Evolutionary conservation across 1,140 invertebrate species (phyloP).

Genomic region (Adelges cooleyi): DNA sequence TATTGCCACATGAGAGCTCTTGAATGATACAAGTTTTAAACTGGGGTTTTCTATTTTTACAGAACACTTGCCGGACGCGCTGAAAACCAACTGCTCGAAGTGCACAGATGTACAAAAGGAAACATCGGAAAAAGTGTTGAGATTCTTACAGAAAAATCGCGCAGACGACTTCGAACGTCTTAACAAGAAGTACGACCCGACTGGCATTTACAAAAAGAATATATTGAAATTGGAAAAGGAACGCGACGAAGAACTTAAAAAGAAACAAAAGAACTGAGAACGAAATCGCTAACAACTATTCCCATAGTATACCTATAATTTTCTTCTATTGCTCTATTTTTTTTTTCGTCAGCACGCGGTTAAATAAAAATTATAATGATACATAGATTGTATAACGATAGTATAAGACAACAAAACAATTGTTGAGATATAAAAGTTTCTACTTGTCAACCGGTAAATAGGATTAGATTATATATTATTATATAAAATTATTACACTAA

Average conservation of each 20-base stretch:
- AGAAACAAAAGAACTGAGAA: too few species aligned
- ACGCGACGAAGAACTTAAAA: not conserved
- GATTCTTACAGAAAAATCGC: slow-evolving; percentile 45
- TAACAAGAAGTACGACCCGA: slow-evolving; percentile 48
- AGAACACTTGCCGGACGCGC: slow-evolving; percentile 48
- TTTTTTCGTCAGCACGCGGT: not conserved
- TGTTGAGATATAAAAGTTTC: too few species aligned
- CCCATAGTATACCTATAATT: too few species aligned
- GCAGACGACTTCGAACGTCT: slow-evolving; percentile 46
- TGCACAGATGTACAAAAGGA: slow-evolving; percentile 48
- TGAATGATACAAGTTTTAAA: too few species aligned
- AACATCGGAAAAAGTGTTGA: slow-evolving; percentile 44
- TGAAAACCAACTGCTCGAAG: slow-evolving; percentile 49
- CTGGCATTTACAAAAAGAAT: slow-evolving; percentile 41
- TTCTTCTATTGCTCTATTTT: not conserved
- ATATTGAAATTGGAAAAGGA: not conserved
- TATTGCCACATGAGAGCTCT: too few species aligned
- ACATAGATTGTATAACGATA: too few species aligned
- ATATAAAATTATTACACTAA: too few species aligned
- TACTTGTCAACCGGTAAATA: too few species aligned
- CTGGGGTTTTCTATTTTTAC: slow-evolving; percentile 33
- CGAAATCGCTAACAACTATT: too few species aligned
- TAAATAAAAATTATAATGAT: too few species aligned
- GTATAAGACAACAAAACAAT: too few species aligned
- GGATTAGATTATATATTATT: too few species aligned